Evolutionary conservation across 2,113 vertebrate species (phyloP).

Genomic region (Ochotona princeps): DNA sequence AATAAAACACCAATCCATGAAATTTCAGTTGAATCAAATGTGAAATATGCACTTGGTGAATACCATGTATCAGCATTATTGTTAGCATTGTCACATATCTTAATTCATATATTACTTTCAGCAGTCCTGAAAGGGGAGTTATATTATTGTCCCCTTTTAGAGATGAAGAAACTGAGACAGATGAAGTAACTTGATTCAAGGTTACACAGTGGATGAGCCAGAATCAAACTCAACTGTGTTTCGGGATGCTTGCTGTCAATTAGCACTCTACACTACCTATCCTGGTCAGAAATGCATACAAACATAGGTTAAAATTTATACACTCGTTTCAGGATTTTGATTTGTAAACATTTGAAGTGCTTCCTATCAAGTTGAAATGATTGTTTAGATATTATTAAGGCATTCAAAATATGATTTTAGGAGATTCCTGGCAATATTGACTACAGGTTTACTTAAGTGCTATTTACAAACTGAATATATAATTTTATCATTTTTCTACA

Average conservation of each 20-base stretch:
- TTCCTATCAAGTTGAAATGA: conserved; percentile 15
- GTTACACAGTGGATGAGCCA: neutral
- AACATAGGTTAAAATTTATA: conserved; percentile 8
- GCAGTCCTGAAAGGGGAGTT: conserved; percentile 12
- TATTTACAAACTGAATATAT: conserved; percentile 48
- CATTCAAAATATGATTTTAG: conserved; percentile 24
- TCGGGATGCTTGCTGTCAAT: neutral
- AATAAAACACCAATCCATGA: conserved; percentile 32
- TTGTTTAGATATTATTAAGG: conserved; percentile 30
- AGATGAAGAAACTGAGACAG: conserved; percentile 38
- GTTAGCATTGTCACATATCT: neutral
- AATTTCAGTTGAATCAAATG: conserved; percentile 34
- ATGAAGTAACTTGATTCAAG: conserved; percentile 32
- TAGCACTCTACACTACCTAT: neutral
- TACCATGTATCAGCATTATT: neutral
- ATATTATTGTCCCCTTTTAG: conserved; percentile 10
- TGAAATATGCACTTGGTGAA: neutral
- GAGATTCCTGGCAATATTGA: conserved; percentile 15
- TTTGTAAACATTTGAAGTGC: conserved; percentile 5
- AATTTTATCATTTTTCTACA: conserved; percentile 23
- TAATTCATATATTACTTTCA: conserved; percentile 38
- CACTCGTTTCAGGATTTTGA: neutral
- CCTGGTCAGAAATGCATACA: neutral
- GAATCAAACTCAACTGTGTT: neutral
- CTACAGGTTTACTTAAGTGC: conserved; percentile 22